These are phyloP conservation scores for Drosophila greeni DNA, from an alignment of 2,888 invertebrate genomes.

Conservation along the genomic window DNA sequence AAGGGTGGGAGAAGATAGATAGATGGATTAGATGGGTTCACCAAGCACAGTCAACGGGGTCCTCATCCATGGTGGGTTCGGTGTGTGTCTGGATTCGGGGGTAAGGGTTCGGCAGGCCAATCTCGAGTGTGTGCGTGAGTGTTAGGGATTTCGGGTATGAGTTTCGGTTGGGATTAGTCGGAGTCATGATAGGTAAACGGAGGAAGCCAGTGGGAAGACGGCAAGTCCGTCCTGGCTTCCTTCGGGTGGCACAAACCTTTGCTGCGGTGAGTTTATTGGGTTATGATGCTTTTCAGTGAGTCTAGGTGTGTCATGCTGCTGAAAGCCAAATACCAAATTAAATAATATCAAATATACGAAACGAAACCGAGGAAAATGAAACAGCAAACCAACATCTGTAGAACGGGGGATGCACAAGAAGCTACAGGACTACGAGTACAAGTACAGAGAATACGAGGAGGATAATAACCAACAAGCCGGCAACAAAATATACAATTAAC, in stretches of 20 bases:
- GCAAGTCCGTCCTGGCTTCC: conserved; percentile 20
- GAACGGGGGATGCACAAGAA: conserved; percentile 32
- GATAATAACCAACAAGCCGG: conserved; percentile 24
- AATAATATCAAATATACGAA: conserved; percentile 52
- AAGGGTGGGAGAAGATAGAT: not conserved
- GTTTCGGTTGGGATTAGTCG: conserved; percentile 29
- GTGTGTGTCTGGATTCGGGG: conserved; percentile 26
- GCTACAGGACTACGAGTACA: conserved; percentile 33
- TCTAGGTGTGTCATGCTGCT: conserved; percentile 79
- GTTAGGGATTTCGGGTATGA: conserved; percentile 34
- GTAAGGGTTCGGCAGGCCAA: conserved; percentile 38
- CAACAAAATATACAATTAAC: conserved; percentile 29
- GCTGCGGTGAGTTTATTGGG: conserved; percentile 73
- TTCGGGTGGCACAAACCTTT: conserved; percentile 76
- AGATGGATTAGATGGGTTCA: not conserved
- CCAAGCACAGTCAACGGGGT: not conserved
- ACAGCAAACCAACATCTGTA: conserved; percentile 21
- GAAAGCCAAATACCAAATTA: conserved; percentile 79
- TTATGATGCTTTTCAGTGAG: conserved; percentile 78
- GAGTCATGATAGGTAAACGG: conserved; percentile 29
- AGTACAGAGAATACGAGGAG: conserved; percentile 15
- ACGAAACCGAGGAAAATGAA: conserved; percentile 30
- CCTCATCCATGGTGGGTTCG: conserved; percentile 28
- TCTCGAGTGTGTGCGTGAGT: conserved; percentile 13
- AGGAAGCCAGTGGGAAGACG: conserved; percentile 30